Conservation (phyloP, 2,113 vertebrate species). For the Stomatorhinus ivindoensis region DNA sequence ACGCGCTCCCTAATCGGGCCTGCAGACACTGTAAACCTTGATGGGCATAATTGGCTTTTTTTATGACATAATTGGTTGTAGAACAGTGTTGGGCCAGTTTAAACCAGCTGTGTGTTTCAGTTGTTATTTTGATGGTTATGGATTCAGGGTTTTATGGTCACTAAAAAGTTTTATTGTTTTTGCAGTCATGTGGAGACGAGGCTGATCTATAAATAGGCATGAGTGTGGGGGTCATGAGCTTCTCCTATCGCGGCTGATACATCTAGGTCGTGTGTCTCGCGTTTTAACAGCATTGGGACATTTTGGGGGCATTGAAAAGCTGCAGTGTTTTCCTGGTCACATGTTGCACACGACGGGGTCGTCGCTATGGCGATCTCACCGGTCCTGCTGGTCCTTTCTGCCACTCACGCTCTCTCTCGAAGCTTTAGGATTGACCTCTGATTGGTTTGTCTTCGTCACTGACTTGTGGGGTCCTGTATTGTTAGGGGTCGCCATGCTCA, state of each 20-base stretch:
- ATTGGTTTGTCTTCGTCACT: not conserved
- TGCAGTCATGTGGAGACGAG: slow-evolving; percentile 31
- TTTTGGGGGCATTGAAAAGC: not conserved
- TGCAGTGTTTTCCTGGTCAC: not conserved
- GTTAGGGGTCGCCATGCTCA: not conserved
- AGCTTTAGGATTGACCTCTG: not conserved
- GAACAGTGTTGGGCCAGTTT: not conserved
- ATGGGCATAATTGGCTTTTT: not conserved
- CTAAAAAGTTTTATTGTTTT: not conserved
- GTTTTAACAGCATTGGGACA: not conserved
- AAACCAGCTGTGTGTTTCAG: slow-evolving; percentile 20
- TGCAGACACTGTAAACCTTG: not conserved
- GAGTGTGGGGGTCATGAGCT: not conserved
- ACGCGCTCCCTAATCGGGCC: not conserved
- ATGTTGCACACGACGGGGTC: not conserved
- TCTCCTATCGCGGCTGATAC: not conserved
- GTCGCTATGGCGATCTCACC: not conserved
- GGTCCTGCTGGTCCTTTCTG: not conserved
- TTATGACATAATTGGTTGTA: slow-evolving; percentile 30
- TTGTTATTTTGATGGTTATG: slow-evolving; percentile 32
- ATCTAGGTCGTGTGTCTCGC: not conserved
- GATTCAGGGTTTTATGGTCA: slow-evolving; percentile 33
- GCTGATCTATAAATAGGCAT: slow-evolving; percentile 22
- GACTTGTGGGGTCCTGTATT: not conserved
- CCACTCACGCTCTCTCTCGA: not conserved